Base-by-base conservation (phyloP, 2,888 invertebrate species). In the Chydorus sphaericus region DNA sequence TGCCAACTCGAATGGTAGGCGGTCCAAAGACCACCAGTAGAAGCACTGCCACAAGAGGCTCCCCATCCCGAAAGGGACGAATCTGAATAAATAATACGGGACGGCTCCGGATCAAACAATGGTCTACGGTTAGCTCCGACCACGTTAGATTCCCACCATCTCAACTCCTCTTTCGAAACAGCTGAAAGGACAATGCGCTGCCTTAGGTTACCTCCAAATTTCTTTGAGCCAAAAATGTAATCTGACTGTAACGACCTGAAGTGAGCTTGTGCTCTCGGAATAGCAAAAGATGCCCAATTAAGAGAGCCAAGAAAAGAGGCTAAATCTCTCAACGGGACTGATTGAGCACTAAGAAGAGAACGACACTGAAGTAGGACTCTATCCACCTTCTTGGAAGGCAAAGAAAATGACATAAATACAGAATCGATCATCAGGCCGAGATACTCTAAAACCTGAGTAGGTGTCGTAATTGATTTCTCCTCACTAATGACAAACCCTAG, bases 21-120 rank as follows among this genome's bases (percentile, higher is more conserved):
- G 16, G 52, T 52, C 52, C 36, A 52, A 26, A 36, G 26, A 31
- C 30, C 33, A n/a, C 52, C 52, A 23, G 33, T 52, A 36, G 26
- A 33, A 18, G 6, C 33, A n/a, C 36, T 26, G 28, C 36, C 33
- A 7, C 36, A 33, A 33, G 36, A 31, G 18, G 36, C 23, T 18
- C 39, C 39, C 38, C 39, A 39, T 20, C 39, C 39, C 39, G 39
- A 20, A 20, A 39, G 10, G 11, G 39, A 39, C 23, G 39, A 18
- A 16, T 39, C 39, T 18, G 39, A 6, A 23, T 23, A 39, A 16
- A 39, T 39, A 16, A 23, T 39, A 20, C 18, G 5, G 39, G 16
- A 18, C 23, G 39, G 39, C 20, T 39, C 39, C 20, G 39, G 8
- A 20, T 39, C 39, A 39, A 39, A 39, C 39, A 39, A 20, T 6